Evolutionary conservation across 2,797 vertebrate genomes (phyloP), one percentile per base, ranked within the genome.

Genomic region (Tadarida brasiliensis): DNA sequence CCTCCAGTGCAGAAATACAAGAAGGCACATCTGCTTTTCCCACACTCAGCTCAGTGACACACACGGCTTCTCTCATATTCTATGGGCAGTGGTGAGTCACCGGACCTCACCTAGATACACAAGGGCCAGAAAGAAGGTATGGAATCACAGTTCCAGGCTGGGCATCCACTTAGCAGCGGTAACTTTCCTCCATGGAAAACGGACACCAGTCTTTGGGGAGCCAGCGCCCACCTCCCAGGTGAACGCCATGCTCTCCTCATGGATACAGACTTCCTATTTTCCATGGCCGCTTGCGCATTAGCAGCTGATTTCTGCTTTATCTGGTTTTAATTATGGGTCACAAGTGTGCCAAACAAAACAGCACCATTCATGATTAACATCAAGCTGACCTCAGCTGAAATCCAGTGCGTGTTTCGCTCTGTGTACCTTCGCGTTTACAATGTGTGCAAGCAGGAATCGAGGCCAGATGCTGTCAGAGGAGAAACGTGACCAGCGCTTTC

Each of bases 321-420:
- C 93, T 91, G 90, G 39, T 47, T 95, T 96, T 93, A 94, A 96
- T 82, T 90, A 90, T 33, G 77, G 11, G 47, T 70, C 39, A n/a
- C 59, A 35, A 30, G 22, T 63, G 24, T 83, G 90, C 94, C 92
- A 94, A 93, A 76, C 28, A 82, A 94, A 85, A 87, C 63, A 94
- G n/a, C 11, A 39, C 33, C 57, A 35, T 54, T 70, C n/a, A 8
- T 1, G 26, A 26, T 33, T 90, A 30, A 82, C 77, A 83, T 63
- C 33, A 56, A 94, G 76, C 70, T 59, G 35, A 94, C 47, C 26
- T 77, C 68, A 86, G 81, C 73, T 82, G 90, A 85, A 85, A 73
- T 5, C n/a, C 68, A 30, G 39, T 0, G n/a, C 63, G 49, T 24
- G 39, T 57, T 88, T 81, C 56, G 73, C 39, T 77, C 17, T 78